These are phyloP conservation scores for Pagetopsis macropterus DNA, from an alignment of 2,797 vertebrate species.

Conservation along the genomic window DNA sequence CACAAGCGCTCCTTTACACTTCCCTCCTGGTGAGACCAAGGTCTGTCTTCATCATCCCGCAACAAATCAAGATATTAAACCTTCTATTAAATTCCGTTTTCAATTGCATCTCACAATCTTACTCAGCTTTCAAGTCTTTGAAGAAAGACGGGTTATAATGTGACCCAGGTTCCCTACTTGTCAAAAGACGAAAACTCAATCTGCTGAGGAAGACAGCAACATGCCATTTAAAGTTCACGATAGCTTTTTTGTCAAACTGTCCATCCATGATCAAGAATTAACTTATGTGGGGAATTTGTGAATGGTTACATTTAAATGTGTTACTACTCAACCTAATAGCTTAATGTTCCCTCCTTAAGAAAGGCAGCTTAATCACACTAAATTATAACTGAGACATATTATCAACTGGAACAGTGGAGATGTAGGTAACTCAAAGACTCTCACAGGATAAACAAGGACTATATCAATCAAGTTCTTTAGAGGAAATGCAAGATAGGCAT, in stretches of 20 bases:
- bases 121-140: neutral
- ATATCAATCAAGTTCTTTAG: conserved; percentile 25
- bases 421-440: conserved; percentile 12
- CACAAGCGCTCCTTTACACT: conserved; percentile 25
- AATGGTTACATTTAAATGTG: conserved; percentile 1
- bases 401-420: conserved; percentile 7
- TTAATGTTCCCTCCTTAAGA: conserved; percentile 9
- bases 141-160: neutral
- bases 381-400: conserved; percentile 15
- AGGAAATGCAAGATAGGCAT: conserved; percentile 35
- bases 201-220: neutral
- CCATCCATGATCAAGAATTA: neutral
- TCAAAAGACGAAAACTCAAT: neutral
- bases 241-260: neutral
- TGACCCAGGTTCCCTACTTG: neutral
- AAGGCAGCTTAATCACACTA: conserved; percentile 17
- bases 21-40: conserved; percentile 29
- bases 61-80: conserved; percentile 29
- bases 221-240: too few relatives aligned
- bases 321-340: conserved; percentile 3
- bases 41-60: conserved; percentile 7
- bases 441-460: conserved; percentile 17
- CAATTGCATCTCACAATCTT: neutral
- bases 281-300: conserved; percentile 4
- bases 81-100: conserved; percentile 11